Evolutionary conservation across 2,888 invertebrate species (phyloP).

Genomic region (Chrysina gloriosa): DNA sequence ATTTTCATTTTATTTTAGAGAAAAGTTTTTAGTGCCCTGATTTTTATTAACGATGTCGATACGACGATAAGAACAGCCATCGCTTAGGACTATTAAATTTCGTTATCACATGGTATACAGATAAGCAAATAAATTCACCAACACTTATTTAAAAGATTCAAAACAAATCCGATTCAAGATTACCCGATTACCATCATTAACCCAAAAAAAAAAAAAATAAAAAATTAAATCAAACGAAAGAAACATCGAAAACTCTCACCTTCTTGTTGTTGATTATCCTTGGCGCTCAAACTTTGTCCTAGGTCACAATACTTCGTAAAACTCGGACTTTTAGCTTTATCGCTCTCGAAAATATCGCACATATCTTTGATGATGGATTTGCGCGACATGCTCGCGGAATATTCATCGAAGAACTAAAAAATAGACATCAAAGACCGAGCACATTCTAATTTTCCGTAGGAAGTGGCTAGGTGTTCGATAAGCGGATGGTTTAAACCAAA

Average conservation of each 20-base stretch:
- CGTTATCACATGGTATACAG: too few relatives aligned
- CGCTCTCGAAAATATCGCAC: constrained; percentile 9
- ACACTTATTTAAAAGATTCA: too few relatives aligned
- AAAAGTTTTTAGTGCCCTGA: too few relatives aligned
- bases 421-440: not conserved
- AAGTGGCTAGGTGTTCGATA: constrained; percentile 21
- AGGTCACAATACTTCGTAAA: not conserved
- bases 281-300: not conserved
- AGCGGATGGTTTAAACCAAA: not conserved
- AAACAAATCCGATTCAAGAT: too few relatives aligned
- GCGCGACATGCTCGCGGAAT: too few relatives aligned
- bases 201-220: not conserved
- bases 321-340: not conserved
- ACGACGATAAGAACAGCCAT: too few relatives aligned
- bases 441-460: constrained; percentile 14
- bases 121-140: too few relatives aligned
- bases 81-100: too few relatives aligned
- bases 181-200: too few relatives aligned
- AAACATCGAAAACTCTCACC: not conserved
- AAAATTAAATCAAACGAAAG: not conserved
- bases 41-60: too few relatives aligned
- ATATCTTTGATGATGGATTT: constrained; percentile 14
- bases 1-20: too few relatives aligned
- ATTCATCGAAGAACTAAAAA: not conserved
- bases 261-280: not conserved